A percentile compares a stretch with the other conserved stretches of the same genome.
phyloP scores from a whole-genome alignment of 35 echinoderm and acorn worm species.

The Lytechinus variegatus region DNA sequence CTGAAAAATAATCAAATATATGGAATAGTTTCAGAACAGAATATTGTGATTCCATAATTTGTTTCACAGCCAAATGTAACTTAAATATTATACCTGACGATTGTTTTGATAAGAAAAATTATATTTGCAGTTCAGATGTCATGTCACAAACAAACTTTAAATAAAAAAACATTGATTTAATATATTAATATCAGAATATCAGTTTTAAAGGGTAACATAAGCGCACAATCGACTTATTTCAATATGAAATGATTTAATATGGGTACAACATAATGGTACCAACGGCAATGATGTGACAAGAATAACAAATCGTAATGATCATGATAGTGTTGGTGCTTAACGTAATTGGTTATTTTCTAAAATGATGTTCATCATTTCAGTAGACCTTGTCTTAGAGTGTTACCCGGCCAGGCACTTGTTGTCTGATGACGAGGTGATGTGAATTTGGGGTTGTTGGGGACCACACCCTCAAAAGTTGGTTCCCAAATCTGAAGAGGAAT shows the following conservation, averaged over 20 bases:
- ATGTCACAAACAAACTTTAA: no score
- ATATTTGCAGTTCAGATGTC: no score
- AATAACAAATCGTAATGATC: no score
- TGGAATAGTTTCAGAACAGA: background rate
- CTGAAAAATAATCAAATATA: background rate
- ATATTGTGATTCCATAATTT: no score
- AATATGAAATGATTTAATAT: background rate
- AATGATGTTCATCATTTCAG: background rate
- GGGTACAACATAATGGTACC: background rate
- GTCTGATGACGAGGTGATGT: constrained; percentile 44
- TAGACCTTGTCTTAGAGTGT: background rate
- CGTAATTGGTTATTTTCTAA: background rate
- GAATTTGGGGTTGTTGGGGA: constrained; percentile 55
- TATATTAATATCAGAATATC: no score
- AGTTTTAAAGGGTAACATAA: background rate
- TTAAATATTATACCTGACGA: no score
- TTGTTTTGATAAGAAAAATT: no score
- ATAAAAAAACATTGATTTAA: no score
- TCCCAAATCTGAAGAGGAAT: constrained; percentile 72
- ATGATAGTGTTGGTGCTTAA: background rate
- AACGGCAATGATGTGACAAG: no score
- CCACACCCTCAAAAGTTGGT: constrained; percentile 65
- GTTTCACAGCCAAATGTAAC: no score
- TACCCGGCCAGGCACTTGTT: background rate
- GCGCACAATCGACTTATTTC: background rate